Evolutionary conservation across 2,113 vertebrate genomes (phyloP).

Genomic region (Hippocampus zosterae): DNA sequence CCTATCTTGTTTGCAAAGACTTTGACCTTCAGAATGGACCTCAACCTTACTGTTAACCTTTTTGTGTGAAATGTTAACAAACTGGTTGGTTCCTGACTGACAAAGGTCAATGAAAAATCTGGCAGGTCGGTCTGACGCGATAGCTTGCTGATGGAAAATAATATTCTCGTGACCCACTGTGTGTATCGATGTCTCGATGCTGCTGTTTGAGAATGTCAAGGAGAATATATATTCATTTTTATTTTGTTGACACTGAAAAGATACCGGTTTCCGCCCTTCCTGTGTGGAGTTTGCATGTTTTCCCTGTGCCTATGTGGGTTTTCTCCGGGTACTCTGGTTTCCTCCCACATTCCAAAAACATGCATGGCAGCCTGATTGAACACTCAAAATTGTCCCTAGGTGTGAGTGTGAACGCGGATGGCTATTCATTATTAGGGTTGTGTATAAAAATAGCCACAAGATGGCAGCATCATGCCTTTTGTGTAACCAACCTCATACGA

Average conservation of each 20-base stretch:
- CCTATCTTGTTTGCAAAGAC: constrained; percentile 21
- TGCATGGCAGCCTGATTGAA: too few species aligned
- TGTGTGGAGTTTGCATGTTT: too few species aligned
- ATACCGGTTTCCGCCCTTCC: too few species aligned
- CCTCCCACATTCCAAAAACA: too few species aligned
- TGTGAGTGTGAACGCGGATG: too few species aligned
- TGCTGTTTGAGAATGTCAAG: neutral
- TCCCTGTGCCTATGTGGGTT: too few species aligned
- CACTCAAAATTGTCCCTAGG: too few species aligned
- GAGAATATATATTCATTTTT: neutral
- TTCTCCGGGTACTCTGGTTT: too few species aligned
- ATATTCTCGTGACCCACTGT: constrained; percentile 26
- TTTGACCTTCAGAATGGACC: constrained; percentile 64
- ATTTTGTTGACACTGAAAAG: too few species aligned
- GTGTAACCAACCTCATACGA: neutral
- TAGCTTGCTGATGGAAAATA: constrained; percentile 10
- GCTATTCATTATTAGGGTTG: neutral
- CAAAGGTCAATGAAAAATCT: constrained; percentile 66
- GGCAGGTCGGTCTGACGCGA: constrained; percentile 43
- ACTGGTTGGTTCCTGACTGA: constrained; percentile 37
- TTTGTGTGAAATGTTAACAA: constrained; percentile 64
- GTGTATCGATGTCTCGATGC: neutral
- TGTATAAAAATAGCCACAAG: constrained; percentile 11
- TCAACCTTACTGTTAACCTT: constrained; percentile 66
- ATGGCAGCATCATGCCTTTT: constrained; percentile 18